Base-by-base conservation (phyloP, 2,797 vertebrate genomes). In the Rhynchotus rufescens region DNA sequence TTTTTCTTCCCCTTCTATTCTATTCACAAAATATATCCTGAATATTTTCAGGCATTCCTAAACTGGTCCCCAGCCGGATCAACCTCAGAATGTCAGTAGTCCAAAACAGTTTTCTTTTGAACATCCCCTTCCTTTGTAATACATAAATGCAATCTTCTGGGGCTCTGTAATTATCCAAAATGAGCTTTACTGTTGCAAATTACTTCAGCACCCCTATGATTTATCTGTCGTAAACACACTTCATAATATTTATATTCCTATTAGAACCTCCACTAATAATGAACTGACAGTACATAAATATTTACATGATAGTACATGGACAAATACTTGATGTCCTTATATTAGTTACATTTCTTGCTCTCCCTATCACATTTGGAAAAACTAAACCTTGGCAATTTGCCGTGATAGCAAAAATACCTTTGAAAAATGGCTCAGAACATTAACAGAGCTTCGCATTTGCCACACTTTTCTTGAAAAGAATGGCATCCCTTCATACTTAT, bases 131-230 rank as follows among this genome's bases (percentile, higher is more conserved):
- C 94, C 89, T 97, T 97, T 97, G 92, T 97, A 95, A 94, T 90
- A 94, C 84, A 97, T 74, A 95, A 97, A 96, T 90, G 77, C 87
- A 95, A 94, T 97, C 96, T 97, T 98, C 96, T 96, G 93, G 97
- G 96, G 74, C 96, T 92, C 94, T 95, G 80, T 97, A 98, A 98
- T 98, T 97, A 97, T 94, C 96, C 94, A 96, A 97, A 97, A 97
- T 96, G 96, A 97, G 96, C 92, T 95, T 96, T 96, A 96, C 84
- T 95, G 30, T 86, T 97, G 93, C 93, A 97, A 97, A 97, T 97
- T 96, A 94, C 92, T 97, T 95, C 93, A 94, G 84, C 64, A 97
- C 81, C 83, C 86, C 92, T 96, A 95, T 97, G 97, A 98, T 97
- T 97, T 97, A 96, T 97, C 96, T 96, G 90, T 94, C 86, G 69